These are phyloP conservation scores for Distichodus sexfasciatus DNA, from an alignment of 2,797 vertebrate genomes.

Conservation along the genomic window DNA sequence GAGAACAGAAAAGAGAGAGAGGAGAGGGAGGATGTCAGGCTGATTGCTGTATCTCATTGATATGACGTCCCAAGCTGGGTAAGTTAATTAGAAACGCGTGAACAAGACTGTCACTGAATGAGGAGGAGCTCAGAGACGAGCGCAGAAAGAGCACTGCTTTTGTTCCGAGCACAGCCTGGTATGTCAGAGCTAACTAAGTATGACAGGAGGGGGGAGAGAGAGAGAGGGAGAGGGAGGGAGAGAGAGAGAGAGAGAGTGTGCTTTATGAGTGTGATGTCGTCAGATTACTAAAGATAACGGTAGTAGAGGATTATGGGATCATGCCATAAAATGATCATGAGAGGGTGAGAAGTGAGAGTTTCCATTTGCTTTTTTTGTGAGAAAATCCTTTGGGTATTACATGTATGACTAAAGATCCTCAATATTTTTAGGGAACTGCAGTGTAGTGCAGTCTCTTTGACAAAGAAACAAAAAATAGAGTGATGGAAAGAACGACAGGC, in stretches of 20 bases:
- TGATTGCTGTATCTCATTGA: not conserved
- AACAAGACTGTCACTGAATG: constrained; percentile 22
- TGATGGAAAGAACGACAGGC: not conserved
- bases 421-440: not conserved
- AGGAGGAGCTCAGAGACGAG: not conserved
- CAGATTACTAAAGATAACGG: constrained; percentile 11
- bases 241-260: not conserved
- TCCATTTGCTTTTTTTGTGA: not conserved
- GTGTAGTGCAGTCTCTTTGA: not conserved
- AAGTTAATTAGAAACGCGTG: constrained; percentile 33
- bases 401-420: not conserved
- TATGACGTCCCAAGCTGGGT: not conserved
- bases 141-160: too few relatives aligned
- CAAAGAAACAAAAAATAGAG: not conserved
- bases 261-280: not conserved
- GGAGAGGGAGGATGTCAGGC: not conserved
- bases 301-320: not conserved
- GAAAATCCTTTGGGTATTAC: not conserved
- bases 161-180: not conserved
- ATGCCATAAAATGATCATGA: not conserved
- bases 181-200: constrained; percentile 22
- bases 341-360: not conserved
- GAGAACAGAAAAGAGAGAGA: not conserved
- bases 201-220: not conserved
- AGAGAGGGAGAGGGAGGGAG: not conserved